These are phyloP conservation scores for Entomobrya proxima DNA, from an alignment of 2,888 invertebrate genomes.

Conservation along the genomic window DNA sequence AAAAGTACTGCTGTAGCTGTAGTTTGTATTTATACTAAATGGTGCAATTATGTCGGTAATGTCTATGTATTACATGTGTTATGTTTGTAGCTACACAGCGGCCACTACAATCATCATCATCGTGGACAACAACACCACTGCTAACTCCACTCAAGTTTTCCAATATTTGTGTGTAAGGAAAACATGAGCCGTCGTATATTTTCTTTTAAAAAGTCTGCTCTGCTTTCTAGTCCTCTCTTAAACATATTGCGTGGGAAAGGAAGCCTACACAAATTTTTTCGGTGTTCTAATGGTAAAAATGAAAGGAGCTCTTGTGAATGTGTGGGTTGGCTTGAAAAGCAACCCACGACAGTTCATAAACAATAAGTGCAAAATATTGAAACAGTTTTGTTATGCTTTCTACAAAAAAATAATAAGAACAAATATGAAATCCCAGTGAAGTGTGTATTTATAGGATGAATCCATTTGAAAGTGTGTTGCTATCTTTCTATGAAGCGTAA, in stretches of 20 bases:
- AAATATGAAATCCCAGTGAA: not conserved
- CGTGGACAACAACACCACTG: no score
- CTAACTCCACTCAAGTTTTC: constrained; percentile 15
- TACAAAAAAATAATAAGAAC: constrained; percentile 1
- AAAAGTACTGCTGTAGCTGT: not conserved
- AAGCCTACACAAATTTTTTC: constrained; percentile 27
- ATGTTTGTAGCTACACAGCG: not conserved
- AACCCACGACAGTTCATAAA: constrained; percentile 9
- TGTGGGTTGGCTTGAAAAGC: not conserved
- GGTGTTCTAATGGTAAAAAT: constrained; percentile 2
- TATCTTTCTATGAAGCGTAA: not conserved
- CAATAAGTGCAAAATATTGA: not conserved
- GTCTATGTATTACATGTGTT: not conserved
- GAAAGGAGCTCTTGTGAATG: not conserved
- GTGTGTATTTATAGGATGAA: not conserved
- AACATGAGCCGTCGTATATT: not conserved
- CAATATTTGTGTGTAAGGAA: not conserved
- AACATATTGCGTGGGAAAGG: constrained; percentile 23
- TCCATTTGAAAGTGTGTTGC: not conserved
- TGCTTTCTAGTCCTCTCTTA: not conserved
- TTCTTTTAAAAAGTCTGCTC: constrained; percentile 6
- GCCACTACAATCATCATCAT: no score
- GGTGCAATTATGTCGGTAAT: not conserved
- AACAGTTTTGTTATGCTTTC: not conserved
- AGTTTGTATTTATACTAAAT: not conserved